Evolutionary conservation across 1,140 invertebrate genomes (phyloP), one percentile per base, ranked within the genome.

Genomic region (Nephila pilipes): DNA sequence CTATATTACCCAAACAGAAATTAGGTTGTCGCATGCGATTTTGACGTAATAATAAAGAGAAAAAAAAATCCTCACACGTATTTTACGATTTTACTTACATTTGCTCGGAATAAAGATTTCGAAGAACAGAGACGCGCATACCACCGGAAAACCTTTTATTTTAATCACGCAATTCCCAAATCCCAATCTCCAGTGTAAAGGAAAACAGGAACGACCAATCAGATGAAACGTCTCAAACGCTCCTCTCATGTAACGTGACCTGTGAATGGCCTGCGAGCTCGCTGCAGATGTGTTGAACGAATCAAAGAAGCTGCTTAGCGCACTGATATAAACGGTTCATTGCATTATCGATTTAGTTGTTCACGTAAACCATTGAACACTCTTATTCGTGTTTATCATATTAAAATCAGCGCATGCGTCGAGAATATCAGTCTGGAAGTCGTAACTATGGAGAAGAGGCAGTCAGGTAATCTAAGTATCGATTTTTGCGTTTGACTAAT

Each of bases 321-420:
- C 80, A 85, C 54, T 54, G 60, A 83, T 92, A 87, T 25, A 92
- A 87, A 92, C 58, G 91, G 83, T 79, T 92, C 91, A 92, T 92
- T 92, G 91, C 91, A 92, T 92, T 92, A 92, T 92, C 91, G 91
- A 92, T 92, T 83, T 58, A 46, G 80, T 58, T 83, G 80, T 91
- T 91, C 90, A 87, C n/a, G 80, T 58, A 92, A 87, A 87, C 85
- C 91, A 87, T 80, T 92, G 91, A 92, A 87, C 91, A 87, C 57
- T 79, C 65, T 60, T 79, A 32, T 79, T 46, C 83, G 65, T 92
- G 91, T 92, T 92, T 92, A 92, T 87, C 83, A 87, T 92, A 85
- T 85, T 92, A 87, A 87, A 87, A 65, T 87, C 83, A 25, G 46
- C 91, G 91, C 91, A 92, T 92, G 91, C 91, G 80, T 60, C 2